A percentile compares a stretch with the other conserved stretches of the same genome.
Evolutionary conservation across 2,888 invertebrate species (phyloP).

Genomic region (Catocala sponsa): DNA sequence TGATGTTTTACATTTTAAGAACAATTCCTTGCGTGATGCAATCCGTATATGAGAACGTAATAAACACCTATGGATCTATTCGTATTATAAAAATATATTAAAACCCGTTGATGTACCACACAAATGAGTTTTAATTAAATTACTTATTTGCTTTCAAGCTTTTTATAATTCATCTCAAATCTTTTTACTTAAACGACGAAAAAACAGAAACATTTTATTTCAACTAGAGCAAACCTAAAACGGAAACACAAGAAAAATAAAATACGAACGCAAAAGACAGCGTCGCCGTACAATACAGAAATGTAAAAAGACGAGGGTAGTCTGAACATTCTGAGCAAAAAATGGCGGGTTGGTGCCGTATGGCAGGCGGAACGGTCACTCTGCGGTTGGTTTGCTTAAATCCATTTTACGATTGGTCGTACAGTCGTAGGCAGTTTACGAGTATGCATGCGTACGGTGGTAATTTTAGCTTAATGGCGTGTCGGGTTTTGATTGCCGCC

Average conservation of each 20-base stretch:
- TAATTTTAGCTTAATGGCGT: constrained; percentile 48
- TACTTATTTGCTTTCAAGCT: no score
- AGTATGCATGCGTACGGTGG: constrained; percentile 29
- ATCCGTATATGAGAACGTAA: background rate
- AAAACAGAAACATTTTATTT: constrained; percentile 1
- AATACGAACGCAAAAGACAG: constrained; percentile 63
- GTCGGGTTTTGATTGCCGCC: constrained; percentile 38
- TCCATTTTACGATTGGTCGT: constrained; percentile 58
- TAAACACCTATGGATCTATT: background rate
- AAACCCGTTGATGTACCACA: no score
- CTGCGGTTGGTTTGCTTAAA: constrained; percentile 71
- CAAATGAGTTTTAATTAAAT: no score
- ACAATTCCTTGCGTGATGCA: background rate
- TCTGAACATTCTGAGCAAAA: constrained; percentile 66
- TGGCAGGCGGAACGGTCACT: constrained; percentile 61
- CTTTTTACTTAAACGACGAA: background rate
- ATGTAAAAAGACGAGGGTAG: constrained; percentile 59
- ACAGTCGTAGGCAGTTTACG: constrained; percentile 42
- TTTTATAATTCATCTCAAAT: constrained; percentile 1
- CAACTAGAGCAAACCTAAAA: constrained; percentile 6
- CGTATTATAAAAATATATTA: background rate
- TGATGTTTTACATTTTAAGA: background rate
- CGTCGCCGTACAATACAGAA: constrained; percentile 60
- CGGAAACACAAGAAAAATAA: constrained; percentile 40
- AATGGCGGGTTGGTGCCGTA: constrained; percentile 61